Evolutionary conservation across 2,797 vertebrate genomes (phyloP).

Genomic region (Myotis planiceps): DNA sequence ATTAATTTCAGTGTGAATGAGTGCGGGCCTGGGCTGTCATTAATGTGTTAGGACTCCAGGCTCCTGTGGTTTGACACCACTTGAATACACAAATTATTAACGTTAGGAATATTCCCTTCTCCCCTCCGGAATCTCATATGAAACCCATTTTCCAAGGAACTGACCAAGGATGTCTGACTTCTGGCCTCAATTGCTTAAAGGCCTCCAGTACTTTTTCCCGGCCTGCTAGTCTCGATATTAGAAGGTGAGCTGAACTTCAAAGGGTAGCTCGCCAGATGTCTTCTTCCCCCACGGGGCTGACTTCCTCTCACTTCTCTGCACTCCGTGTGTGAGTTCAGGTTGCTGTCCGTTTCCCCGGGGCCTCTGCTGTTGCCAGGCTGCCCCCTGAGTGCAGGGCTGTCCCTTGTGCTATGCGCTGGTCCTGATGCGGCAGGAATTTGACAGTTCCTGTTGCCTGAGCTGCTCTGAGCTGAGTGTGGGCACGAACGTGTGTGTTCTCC

Average conservation of each 20-base stretch:
- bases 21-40: neutral
- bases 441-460: neutral
- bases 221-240: neutral
- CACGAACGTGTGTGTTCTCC: rapidly evolving
- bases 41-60: neutral
- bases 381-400: neutral
- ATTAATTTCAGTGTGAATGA: conserved; percentile 45
- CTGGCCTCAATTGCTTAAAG: conserved; percentile 52
- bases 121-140: conserved; percentile 31
- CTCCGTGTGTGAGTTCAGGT: neutral
- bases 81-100: conserved; percentile 50
- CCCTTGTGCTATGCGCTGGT: neutral
- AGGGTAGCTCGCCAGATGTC: conserved; percentile 41
- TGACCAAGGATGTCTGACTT: conserved; percentile 42
- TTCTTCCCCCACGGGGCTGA: neutral
- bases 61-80: conserved; percentile 49
- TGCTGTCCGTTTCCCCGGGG: neutral
- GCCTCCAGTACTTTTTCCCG: neutral
- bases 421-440: neutral
- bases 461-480: neutral
- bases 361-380: neutral
- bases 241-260: conserved; percentile 63
- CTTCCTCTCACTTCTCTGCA: neutral
- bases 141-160: conserved; percentile 64
- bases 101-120: neutral